These are phyloP conservation scores for Parnassius orleans DNA, from an alignment of 2,888 invertebrate species.

Conservation along the genomic window DNA sequence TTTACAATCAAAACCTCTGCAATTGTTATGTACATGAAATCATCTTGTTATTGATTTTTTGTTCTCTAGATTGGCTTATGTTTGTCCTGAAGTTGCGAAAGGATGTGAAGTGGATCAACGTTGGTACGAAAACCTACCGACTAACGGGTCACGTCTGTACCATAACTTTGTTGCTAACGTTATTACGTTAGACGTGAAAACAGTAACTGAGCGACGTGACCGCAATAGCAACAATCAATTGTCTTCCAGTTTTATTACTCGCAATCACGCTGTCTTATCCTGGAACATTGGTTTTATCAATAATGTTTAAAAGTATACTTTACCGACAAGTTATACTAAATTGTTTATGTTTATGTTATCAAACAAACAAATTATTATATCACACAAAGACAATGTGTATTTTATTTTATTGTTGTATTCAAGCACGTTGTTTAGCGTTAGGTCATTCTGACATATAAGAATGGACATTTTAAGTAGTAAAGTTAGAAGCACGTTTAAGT, in stretches of 20 bases:
- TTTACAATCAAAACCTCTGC: no score
- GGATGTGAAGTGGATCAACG: constrained; percentile 41
- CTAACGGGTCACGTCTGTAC: constrained; percentile 69
- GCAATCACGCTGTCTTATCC: constrained; percentile 43
- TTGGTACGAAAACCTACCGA: constrained; percentile 48
- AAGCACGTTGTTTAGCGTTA: constrained; percentile 38
- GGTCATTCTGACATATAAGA: constrained; percentile 42
- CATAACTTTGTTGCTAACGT: constrained; percentile 77
- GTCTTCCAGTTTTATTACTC: constrained; percentile 66
- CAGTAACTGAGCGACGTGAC: constrained; percentile 78
- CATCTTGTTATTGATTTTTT: not conserved
- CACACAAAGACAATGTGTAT: no score
- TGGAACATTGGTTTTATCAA: constrained; percentile 51
- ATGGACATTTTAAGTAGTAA: constrained; percentile 40
- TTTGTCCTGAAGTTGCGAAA: constrained; percentile 33
- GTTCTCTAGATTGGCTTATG: constrained; percentile 28
- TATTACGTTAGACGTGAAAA: constrained; percentile 79
- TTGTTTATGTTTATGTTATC: no score
- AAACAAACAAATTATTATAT: no score
- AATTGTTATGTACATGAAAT: not conserved
- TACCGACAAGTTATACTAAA: no score
- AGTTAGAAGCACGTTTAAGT: constrained; percentile 38
- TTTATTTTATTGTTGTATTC: not conserved
- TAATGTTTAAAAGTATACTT: constrained; percentile 26
- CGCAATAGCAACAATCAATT: constrained; percentile 78